A percentile compares a stretch with the other conserved stretches of the same genome.
Evolutionary conservation across 2,888 invertebrate genomes (phyloP).

Genomic region (Trichacis sp.): DNA sequence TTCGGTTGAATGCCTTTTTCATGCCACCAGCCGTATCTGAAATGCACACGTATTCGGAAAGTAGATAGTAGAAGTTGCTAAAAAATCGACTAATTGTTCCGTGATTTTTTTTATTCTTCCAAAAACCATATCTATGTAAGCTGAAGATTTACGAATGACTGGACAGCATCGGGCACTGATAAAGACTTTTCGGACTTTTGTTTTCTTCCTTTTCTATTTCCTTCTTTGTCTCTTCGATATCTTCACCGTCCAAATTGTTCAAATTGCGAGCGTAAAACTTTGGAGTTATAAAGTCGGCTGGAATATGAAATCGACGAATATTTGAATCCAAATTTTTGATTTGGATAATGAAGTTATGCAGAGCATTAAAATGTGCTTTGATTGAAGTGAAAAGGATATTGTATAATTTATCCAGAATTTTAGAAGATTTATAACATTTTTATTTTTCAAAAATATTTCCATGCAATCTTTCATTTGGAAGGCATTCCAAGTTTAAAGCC

Average conservation of each 20-base stretch:
- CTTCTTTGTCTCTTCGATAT: conserved; percentile 41
- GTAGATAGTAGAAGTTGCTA: too few relatives aligned
- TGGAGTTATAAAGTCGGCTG: conserved; percentile 54
- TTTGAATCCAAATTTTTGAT: not conserved
- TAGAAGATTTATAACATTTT: too few relatives aligned
- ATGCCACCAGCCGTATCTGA: conserved; percentile 63
- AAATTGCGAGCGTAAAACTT: conserved; percentile 56
- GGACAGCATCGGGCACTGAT: conserved; percentile 52
- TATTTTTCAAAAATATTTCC: too few relatives aligned
- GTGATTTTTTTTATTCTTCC: not conserved
- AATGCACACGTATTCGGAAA: conserved; percentile 7
- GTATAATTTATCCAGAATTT: too few relatives aligned
- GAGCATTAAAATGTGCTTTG: too few relatives aligned
- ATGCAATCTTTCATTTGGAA: too few relatives aligned
- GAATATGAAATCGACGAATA: conserved; percentile 11
- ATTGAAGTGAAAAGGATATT: too few relatives aligned
- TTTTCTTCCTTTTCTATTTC: conserved; percentile 44
- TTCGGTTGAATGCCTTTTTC: conserved; percentile 51
- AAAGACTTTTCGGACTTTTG: conserved; percentile 44
- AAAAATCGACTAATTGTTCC: not conserved
- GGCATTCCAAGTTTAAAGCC: too few relatives aligned
- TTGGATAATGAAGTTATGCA: too few relatives aligned
- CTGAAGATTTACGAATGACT: conserved; percentile 54
- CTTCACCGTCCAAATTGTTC: conserved; percentile 32
- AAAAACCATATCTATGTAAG: too few relatives aligned